Conservation (phyloP, 2,888 invertebrate genomes). For the Ophion ventricosus region DNA sequence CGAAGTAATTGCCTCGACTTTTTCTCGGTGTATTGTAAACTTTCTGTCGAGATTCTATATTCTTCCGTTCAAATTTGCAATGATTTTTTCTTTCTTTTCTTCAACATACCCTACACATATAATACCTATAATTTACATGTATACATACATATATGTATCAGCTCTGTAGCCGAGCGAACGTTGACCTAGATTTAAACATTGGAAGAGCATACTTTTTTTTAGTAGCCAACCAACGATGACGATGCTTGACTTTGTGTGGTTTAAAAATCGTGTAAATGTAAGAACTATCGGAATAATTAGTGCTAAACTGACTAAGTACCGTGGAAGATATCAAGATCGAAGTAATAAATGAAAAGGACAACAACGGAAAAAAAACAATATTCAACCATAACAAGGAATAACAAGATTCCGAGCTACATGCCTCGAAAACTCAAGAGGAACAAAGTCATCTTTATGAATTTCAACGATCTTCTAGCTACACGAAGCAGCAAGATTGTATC, state of each 20-base stretch:
- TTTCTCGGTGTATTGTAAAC: slow-evolving; percentile 52
- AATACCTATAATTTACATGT: slow-evolving; percentile 69
- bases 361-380: slow-evolving; percentile 36
- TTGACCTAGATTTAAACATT: slow-evolving; percentile 62
- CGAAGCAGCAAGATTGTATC: slow-evolving; percentile 81
- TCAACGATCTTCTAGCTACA: slow-evolving; percentile 74
- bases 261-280: slow-evolving; percentile 57
- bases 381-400: slow-evolving; percentile 18
- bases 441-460: slow-evolving; percentile 70
- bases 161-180: slow-evolving; percentile 71
- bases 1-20: slow-evolving; percentile 38
- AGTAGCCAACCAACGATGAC: slow-evolving; percentile 57
- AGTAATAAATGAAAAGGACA: slow-evolving; percentile 16
- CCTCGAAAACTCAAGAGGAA: slow-evolving; percentile 70
- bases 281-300: slow-evolving; percentile 55
- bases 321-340: slow-evolving; percentile 58
- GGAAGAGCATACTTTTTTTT: slow-evolving; percentile 55
- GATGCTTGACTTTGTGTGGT: slow-evolving; percentile 48
- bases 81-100: slow-evolving; percentile 57
- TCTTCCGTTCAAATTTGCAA: slow-evolving; percentile 45
- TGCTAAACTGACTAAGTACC: slow-evolving; percentile 31
- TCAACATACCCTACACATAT: slow-evolving; percentile 68
- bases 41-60: slow-evolving; percentile 50
- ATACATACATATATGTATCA: slow-evolving; percentile 72
- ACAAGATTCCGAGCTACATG: slow-evolving; percentile 38